These are phyloP conservation scores for Camelus bactrianus DNA, from an alignment of 2,113 vertebrate genomes.

Conservation along the genomic window DNA sequence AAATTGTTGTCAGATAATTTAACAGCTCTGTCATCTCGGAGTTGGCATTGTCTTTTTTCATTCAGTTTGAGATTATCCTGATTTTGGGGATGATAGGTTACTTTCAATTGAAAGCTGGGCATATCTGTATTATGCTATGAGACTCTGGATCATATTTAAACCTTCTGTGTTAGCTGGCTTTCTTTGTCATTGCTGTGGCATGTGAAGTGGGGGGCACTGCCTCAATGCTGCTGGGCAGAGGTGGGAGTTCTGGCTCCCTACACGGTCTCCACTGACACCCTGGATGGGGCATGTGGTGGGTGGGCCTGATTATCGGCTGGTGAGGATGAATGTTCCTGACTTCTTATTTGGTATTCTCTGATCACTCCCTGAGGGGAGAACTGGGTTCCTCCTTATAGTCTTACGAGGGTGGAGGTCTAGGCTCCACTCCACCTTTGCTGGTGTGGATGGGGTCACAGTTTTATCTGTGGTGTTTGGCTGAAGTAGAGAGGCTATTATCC, in stretches of 20 bases:
- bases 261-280: accelerated
- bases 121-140: not conserved
- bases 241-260: not conserved
- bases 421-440: not conserved
- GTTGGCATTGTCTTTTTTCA: not conserved
- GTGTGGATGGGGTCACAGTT: not conserved
- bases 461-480: not conserved
- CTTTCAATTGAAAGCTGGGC: not conserved
- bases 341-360: not conserved
- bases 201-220: no score
- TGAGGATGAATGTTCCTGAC: not conserved
- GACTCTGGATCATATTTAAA: not conserved
- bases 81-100: not conserved
- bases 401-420: not conserved
- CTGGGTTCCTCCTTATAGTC: not conserved
- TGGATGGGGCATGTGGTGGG: not conserved
- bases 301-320: not conserved
- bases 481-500: not conserved
- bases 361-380: no score
- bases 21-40: not conserved
- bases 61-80: not conserved
- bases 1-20: not conserved
- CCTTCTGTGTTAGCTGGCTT: not conserved
- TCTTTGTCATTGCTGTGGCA: not conserved
- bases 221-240: not conserved